phyloP scores from a whole-genome alignment of 1,140 invertebrate genomes.

The Drosophila parabipectinata region DNA sequence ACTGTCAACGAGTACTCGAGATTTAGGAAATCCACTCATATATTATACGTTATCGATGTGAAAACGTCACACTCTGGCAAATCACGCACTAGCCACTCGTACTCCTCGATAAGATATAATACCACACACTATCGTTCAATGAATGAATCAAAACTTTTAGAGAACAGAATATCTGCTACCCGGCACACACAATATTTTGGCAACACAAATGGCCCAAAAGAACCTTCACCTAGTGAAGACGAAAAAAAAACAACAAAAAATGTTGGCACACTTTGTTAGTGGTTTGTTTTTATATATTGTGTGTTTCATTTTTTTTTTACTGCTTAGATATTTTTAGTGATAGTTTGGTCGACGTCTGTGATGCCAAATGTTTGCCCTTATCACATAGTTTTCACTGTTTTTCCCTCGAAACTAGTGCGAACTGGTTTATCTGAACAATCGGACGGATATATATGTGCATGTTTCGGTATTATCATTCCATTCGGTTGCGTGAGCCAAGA shows the following conservation, averaged over 20 bases:
- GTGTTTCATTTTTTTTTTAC: slow-evolving; percentile 14
- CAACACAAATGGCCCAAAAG: slow-evolving; percentile 41
- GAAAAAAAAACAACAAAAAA: background rate
- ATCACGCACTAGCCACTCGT: slow-evolving; percentile 36
- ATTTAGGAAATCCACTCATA: background rate
- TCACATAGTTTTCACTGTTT: slow-evolving; percentile 38
- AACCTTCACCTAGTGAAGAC: slow-evolving; percentile 71
- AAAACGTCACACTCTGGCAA: slow-evolving; percentile 31
- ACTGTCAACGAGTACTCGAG: slow-evolving; percentile 17
- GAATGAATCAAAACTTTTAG: slow-evolving; percentile 35
- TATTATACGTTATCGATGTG: slow-evolving; percentile 19
- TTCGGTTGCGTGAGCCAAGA: slow-evolving; percentile 44
- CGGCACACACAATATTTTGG: slow-evolving; percentile 44
- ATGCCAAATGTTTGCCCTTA: slow-evolving; percentile 58
- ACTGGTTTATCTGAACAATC: slow-evolving; percentile 39
- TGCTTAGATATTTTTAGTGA: slow-evolving; percentile 60
- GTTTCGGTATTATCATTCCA: slow-evolving; percentile 32
- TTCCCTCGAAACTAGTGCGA: slow-evolving; percentile 19
- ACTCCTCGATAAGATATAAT: slow-evolving; percentile 56
- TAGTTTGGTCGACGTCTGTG: slow-evolving; percentile 19
- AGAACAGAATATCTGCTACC: slow-evolving; percentile 3
- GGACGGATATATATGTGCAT: slow-evolving; percentile 15
- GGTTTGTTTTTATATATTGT: slow-evolving; percentile 46
- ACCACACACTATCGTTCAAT: slow-evolving; percentile 21
- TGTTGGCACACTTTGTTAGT: slow-evolving; percentile 59